Evolutionary conservation across 2,113 vertebrate genomes (phyloP).

Genomic region (Scortum barcoo): DNA sequence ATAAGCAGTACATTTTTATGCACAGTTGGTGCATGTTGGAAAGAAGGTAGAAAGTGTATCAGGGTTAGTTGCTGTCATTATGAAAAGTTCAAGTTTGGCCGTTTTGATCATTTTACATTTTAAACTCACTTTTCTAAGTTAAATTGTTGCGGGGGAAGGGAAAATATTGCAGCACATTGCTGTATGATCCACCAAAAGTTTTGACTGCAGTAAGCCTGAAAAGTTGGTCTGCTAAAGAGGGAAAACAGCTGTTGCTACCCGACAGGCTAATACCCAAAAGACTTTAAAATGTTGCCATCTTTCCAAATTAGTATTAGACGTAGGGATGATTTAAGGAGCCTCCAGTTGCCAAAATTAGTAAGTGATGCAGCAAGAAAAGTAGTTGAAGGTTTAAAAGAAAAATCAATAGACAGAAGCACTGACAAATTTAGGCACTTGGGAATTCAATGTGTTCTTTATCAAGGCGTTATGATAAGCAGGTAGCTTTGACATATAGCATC

Average conservation of each 20-base stretch:
- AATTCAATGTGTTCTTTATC: slow-evolving; percentile 62
- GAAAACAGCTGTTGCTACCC: background rate
- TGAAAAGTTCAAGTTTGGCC: background rate
- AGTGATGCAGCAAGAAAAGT: slow-evolving; percentile 53
- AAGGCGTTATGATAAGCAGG: slow-evolving; percentile 16
- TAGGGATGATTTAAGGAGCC: slow-evolving; percentile 54
- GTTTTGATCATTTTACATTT: background rate
- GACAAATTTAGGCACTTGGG: slow-evolving; percentile 43
- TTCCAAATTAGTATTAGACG: slow-evolving; percentile 18
- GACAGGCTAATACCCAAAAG: background rate
- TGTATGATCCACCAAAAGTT: background rate
- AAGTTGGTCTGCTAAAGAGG: background rate
- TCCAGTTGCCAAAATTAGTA: slow-evolving; percentile 60
- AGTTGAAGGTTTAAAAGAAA: slow-evolving; percentile 52
- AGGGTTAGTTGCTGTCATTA: no score
- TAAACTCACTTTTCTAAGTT: background rate
- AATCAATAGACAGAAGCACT: slow-evolving; percentile 42
- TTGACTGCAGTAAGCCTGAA: background rate
- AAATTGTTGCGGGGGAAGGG: background rate
- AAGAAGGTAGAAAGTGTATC: background rate
- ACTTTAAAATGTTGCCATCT: background rate
- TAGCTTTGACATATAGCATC: background rate
- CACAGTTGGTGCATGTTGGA: background rate
- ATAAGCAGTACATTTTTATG: background rate
- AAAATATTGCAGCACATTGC: background rate